A percentile compares a stretch with the other conserved stretches of the same genome.
Conservation (phyloP, 2,797 vertebrate species). For the Fratercula arctica region DNA sequence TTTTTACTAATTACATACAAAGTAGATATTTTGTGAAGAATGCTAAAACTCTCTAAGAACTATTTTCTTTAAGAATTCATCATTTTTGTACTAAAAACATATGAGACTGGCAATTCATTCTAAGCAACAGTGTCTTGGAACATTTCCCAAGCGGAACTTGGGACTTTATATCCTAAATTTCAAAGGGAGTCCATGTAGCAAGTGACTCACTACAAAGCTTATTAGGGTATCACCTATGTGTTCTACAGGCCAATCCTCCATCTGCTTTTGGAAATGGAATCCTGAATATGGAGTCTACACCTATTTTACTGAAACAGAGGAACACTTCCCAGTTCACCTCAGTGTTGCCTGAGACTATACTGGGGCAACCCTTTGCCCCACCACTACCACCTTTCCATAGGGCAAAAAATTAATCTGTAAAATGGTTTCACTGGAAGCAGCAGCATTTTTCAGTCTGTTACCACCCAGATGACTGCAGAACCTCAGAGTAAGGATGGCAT, state of each 20-base stretch:
- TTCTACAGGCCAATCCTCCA: not conserved
- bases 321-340: not conserved
- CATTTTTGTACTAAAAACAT: not conserved
- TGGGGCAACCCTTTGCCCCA: rapidly evolving
- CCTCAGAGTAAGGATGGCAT: not conserved
- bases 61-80: not conserved
- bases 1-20: not conserved
- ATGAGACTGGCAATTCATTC: not conserved
- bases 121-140: not conserved
- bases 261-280: not conserved
- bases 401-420: not conserved
- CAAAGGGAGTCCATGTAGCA: not conserved
- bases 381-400: not conserved
- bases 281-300: not conserved
- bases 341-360: not conserved
- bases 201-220: not conserved
- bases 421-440: not conserved
- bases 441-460: not conserved
- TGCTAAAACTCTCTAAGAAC: not conserved
- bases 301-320: not conserved
- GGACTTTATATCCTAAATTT: not conserved
- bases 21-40: not conserved
- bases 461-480: not conserved
- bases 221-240: not conserved
- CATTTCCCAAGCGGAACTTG: not conserved